Evolutionary conservation across 2,113 vertebrate genomes (phyloP).

Genomic region (Sebastes fasciatus): DNA sequence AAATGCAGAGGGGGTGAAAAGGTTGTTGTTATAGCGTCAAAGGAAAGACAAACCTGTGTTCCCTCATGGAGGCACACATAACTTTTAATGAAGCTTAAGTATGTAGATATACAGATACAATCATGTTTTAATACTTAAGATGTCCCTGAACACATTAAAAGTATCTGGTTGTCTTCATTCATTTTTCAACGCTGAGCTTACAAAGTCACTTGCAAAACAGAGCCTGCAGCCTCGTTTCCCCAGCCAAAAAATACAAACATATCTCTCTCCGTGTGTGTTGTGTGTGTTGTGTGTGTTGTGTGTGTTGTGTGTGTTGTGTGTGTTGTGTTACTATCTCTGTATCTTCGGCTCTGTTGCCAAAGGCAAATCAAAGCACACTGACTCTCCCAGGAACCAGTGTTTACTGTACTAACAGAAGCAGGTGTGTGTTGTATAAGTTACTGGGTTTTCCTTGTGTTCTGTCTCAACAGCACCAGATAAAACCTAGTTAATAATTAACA

Average conservation of each 20-base stretch:
- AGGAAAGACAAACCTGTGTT: neutral
- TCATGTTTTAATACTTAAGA: neutral
- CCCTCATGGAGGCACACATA: neutral
- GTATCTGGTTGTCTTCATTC: constrained; percentile 8
- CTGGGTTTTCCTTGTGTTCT: constrained; percentile 40
- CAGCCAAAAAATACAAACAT: constrained; percentile 53
- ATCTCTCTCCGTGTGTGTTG: neutral
- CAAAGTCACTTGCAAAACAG: constrained; percentile 32
- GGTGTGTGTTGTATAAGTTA: constrained; percentile 68
- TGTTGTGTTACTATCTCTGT: constrained; percentile 16
- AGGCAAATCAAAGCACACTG: constrained; percentile 69
- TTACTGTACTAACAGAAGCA: constrained; percentile 73
- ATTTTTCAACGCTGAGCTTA: constrained; percentile 22
- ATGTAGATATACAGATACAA: neutral
- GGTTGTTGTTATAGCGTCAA: neutral
- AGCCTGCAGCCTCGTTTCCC: constrained; percentile 43
- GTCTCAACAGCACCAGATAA: constrained; percentile 53
- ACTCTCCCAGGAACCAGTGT: constrained; percentile 68
- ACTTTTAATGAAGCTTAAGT: neutral
- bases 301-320: constrained; percentile 3
- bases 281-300: constrained; percentile 9
- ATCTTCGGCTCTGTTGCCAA: constrained; percentile 41
- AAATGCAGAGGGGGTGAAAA: neutral
- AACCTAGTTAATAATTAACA: constrained; percentile 68
- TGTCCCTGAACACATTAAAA: neutral